phyloP scores from a whole-genome alignment of 2,113 vertebrate genomes.

The Neofelis nebulosa region DNA sequence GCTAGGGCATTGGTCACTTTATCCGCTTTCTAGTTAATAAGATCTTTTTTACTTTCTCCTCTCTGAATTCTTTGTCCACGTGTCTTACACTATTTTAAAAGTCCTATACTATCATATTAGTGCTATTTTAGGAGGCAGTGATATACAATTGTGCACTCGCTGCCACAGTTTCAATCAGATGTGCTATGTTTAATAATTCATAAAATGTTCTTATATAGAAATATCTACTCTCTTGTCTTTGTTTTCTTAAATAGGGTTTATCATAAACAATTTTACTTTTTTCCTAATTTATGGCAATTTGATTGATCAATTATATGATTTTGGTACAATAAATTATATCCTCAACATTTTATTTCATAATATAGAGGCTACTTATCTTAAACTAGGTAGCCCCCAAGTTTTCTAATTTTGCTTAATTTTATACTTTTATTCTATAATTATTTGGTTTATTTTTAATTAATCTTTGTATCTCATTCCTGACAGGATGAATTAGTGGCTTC shows the following conservation, averaged over 20 bases:
- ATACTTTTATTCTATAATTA: not conserved
- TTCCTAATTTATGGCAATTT: not conserved
- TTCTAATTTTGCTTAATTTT: not conserved
- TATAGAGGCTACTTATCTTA: not conserved
- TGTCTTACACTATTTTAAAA: not conserved
- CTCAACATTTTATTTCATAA: slow-evolving; percentile 7
- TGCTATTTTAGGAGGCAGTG: not conserved
- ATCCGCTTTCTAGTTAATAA: not conserved
- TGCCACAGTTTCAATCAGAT: not conserved
- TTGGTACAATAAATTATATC: not conserved
- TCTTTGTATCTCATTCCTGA: not conserved
- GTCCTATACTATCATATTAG: not conserved
- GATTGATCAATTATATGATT: not conserved
- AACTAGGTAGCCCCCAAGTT: not conserved
- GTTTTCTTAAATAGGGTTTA: not conserved
- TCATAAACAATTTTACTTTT: not conserved
- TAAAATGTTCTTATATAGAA: not conserved
- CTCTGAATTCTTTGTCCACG: not conserved
- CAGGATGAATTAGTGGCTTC: not conserved
- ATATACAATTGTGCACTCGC: not conserved
- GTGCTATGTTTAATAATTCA: not conserved
- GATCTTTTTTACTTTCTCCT: not conserved
- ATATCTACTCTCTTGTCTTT: not conserved
- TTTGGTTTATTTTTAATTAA: not conserved
- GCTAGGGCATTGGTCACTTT: not conserved